These are phyloP conservation scores for Molothrus aeneus DNA, from an alignment of 2,797 vertebrate species.

Conservation along the genomic window DNA sequence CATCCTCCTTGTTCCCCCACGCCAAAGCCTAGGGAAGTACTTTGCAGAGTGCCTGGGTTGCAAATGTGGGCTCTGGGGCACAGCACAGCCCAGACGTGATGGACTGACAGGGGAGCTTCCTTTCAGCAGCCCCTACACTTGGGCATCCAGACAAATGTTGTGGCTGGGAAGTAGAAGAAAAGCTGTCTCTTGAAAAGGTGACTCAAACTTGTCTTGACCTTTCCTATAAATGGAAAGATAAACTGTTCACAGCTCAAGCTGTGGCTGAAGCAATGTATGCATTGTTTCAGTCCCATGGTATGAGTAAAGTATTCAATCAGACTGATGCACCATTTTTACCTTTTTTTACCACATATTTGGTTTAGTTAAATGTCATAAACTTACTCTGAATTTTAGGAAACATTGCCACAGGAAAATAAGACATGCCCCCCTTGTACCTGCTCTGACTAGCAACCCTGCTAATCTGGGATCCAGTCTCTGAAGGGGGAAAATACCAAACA, in stretches of 20 bases:
- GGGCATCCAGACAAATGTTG: not conserved
- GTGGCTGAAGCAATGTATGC: not conserved
- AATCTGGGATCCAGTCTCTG: not conserved
- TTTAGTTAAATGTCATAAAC: not conserved
- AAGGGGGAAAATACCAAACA: not conserved
- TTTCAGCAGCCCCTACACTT: not conserved
- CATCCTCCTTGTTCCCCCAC: not conserved
- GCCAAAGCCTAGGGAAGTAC: not conserved
- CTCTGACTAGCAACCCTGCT: not conserved
- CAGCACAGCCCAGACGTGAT: not conserved
- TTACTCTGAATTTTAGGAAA: not conserved
- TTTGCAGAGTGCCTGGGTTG: not conserved
- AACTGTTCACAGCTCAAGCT: not conserved
- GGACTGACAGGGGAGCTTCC: not conserved
- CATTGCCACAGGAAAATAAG: not conserved
- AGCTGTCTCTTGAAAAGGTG: slow-evolving; percentile 9
- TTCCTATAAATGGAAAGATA: slow-evolving; percentile 38
- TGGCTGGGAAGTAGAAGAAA: slow-evolving; percentile 12
- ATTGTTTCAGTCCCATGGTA: not conserved
- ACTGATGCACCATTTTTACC: not conserved
- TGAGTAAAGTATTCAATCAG: not conserved
- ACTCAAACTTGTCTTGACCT: slow-evolving; percentile 10
- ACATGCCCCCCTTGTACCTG: not conserved
- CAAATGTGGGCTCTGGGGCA: not conserved
- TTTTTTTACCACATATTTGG: not conserved